Conservation (phyloP, 2,113 vertebrate species). For the Phycodurus eques region DNA sequence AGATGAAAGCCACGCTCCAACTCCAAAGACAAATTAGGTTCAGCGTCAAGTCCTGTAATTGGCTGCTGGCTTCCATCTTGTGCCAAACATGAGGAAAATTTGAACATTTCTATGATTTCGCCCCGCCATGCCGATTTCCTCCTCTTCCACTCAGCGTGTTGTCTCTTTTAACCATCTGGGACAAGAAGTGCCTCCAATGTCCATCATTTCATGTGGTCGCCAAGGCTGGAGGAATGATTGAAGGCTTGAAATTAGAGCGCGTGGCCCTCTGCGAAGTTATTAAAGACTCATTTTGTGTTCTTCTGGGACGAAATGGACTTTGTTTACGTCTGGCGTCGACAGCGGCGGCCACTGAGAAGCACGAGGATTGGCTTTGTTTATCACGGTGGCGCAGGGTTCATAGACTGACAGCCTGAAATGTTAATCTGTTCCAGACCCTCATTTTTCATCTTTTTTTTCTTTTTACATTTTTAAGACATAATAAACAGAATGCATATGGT, state of each 20-base stretch:
- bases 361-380: slow-evolving; percentile 22
- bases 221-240: slow-evolving; percentile 17
- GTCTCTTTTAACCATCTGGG: slow-evolving; percentile 43
- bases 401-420: background rate
- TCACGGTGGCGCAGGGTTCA: slow-evolving; percentile 8
- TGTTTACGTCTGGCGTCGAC: slow-evolving; percentile 30
- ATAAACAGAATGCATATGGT: too few species aligned
- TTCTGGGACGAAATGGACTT: slow-evolving; percentile 38
- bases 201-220: slow-evolving; percentile 46
- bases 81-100: slow-evolving; percentile 41
- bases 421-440: too few species aligned
- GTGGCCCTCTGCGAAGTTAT: slow-evolving; percentile 48
- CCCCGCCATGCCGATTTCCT: background rate
- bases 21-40: background rate
- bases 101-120: slow-evolving; percentile 40
- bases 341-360: background rate
- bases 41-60: slow-evolving; percentile 50
- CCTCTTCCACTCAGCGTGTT: slow-evolving; percentile 41
- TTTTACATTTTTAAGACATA: too few species aligned
- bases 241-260: slow-evolving; percentile 54
- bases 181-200: slow-evolving; percentile 41
- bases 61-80: slow-evolving; percentile 27
- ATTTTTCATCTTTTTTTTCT: too few species aligned
- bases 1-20: background rate
- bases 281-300: slow-evolving; percentile 48